Evolutionary conservation across 2,888 invertebrate species (phyloP).

Genomic region (Venusia cambrica): DNA sequence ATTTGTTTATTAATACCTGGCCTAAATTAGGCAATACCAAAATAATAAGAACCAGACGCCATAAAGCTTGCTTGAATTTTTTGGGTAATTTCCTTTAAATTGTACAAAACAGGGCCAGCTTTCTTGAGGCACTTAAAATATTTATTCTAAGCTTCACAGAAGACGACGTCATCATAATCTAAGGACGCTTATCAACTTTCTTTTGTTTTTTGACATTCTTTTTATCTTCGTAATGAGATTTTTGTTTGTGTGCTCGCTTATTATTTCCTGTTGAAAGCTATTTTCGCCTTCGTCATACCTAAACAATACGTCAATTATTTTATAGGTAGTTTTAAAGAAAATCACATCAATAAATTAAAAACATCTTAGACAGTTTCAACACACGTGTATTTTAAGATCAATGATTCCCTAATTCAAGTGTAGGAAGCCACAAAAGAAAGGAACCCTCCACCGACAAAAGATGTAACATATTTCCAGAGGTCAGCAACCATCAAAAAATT

Average conservation of each 20-base stretch:
- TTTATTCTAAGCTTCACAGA: conserved; percentile 52
- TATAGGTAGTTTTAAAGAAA: too few species aligned
- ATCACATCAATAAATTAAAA: too few species aligned
- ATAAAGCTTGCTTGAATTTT: too few species aligned
- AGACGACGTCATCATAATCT: conserved; percentile 40
- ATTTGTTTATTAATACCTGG: too few species aligned
- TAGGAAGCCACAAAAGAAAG: conserved; percentile 20
- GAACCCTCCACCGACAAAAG: conserved; percentile 22
- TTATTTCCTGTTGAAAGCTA: conserved; percentile 11
- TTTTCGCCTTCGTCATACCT: conserved; percentile 2
- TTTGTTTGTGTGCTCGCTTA: conserved; percentile 23
- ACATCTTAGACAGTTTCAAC: too few species aligned
- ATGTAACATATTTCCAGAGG: conserved; percentile 28
- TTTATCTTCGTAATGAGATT: conserved; percentile 31
- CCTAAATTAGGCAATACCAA: too few species aligned
- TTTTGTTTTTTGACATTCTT: conserved; percentile 35
- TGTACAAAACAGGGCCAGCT: too few species aligned
- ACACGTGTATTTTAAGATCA: too few species aligned
- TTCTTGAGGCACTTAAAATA: conserved; percentile 47
- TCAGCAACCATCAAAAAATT: conserved; percentile 32
- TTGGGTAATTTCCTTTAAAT: too few species aligned
- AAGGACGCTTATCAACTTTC: conserved; percentile 39
- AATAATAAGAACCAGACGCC: too few species aligned
- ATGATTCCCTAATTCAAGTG: too few species aligned
- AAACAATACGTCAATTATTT: too few species aligned